Evolutionary conservation across 2,113 vertebrate genomes (phyloP).

Genomic region (Pseudonaja textilis): DNA sequence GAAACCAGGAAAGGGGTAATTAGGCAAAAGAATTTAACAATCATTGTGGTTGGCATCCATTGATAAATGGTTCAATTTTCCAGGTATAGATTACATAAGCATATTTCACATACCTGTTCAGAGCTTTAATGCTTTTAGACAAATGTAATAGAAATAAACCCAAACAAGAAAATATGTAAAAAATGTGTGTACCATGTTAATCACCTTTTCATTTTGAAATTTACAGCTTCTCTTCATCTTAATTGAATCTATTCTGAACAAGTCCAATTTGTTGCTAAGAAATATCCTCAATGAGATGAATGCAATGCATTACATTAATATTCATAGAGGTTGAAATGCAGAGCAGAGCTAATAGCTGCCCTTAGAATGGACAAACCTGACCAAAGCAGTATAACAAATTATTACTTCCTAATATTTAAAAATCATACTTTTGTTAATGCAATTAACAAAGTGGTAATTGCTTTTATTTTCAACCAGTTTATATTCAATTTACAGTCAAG

Average conservation of each 20-base stretch:
- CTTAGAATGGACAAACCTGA: not conserved
- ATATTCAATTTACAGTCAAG: not conserved
- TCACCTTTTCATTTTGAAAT: not conserved
- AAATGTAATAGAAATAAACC: not conserved
- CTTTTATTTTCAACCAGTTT: not conserved
- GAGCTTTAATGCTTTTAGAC: not conserved
- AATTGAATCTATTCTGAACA: not conserved
- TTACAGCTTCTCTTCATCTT: not conserved
- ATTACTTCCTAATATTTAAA: not conserved
- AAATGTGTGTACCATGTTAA: not conserved
- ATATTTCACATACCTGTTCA: not conserved
- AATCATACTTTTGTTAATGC: not conserved
- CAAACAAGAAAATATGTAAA: not conserved
- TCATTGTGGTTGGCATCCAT: not conserved
- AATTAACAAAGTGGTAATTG: not conserved
- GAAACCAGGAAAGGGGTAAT: not conserved
- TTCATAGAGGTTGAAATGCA: not conserved
- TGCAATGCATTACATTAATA: not conserved
- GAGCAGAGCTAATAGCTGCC: not conserved
- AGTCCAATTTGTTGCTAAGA: not conserved
- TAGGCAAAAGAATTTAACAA: not conserved
- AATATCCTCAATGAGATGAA: not conserved
- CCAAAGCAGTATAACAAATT: not conserved
- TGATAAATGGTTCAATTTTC: not conserved
- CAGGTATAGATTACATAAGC: not conserved